phyloP scores from a whole-genome alignment of 2,797 vertebrate genomes.

The Brachyalestes nurse region DNA sequence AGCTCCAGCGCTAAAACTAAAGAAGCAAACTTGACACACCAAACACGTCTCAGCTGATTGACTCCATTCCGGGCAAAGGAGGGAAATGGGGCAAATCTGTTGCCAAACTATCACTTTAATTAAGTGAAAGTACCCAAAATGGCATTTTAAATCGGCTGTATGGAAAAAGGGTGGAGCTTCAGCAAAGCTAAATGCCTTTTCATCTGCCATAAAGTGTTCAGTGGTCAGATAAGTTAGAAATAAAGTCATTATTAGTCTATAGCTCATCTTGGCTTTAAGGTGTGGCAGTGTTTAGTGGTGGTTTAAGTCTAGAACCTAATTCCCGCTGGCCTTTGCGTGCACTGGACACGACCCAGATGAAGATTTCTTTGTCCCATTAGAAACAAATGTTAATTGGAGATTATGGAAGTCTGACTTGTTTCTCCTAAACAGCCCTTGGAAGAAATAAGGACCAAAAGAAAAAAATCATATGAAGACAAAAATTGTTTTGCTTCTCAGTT shows the following conservation, averaged over 20 bases:
- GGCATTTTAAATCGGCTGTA: neutral
- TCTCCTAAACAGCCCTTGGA: too few relatives aligned
- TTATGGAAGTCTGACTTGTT: too few relatives aligned
- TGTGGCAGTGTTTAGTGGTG: constrained; percentile 45
- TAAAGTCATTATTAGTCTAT: neutral
- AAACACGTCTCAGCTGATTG: neutral
- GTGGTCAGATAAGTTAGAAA: neutral
- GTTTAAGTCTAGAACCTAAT: neutral
- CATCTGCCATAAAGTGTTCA: neutral
- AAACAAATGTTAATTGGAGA: too few relatives aligned
- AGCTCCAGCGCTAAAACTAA: neutral
- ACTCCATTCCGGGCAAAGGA: neutral
- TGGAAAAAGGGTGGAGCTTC: neutral
- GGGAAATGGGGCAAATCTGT: neutral
- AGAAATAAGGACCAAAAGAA: too few relatives aligned
- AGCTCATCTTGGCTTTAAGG: constrained; percentile 12
- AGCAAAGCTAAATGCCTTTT: neutral
- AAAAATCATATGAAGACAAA: too few relatives aligned
- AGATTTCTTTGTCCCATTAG: too few relatives aligned
- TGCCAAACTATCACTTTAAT: neutral
- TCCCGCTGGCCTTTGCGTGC: neutral
- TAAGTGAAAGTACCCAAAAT: neutral
- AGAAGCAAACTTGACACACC: neutral
- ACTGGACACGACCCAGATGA: neutral
- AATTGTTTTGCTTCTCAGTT: too few relatives aligned